Base-by-base conservation (phyloP, 2,113 vertebrate genomes). In the Psephotus haematonotus region DNA sequence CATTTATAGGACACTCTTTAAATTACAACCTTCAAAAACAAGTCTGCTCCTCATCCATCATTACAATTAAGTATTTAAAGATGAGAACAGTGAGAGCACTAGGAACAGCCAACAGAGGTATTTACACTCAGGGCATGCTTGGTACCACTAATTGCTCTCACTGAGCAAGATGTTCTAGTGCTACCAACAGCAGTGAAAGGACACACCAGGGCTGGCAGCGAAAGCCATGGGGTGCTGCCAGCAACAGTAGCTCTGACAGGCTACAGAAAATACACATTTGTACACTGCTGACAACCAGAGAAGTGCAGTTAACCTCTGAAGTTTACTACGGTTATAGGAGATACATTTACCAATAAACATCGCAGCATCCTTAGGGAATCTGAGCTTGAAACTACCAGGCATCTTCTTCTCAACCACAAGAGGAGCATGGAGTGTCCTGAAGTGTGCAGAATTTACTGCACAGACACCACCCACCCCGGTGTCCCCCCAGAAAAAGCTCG, bases 401-500 rank as follows among this genome's bases (percentile, higher is more conserved):
- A 33, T 23, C 57, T 11, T 63, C 53, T 52, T 47, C 37, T 50
- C 29, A 64, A 52, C 4, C 4, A 23, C 9, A 37, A 47, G n/a
- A 13, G 18, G 37, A 43, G 23, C n/a, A 35, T 11, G 35, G 0
- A 2, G 18, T 43, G 46, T 6, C 35, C 28, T 5, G 13, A 35
- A 53, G 67, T n/a, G 6, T 3, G 5, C 22, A 25, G 4, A 7
- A 22, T 8, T 9, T 6, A 19, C 65, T 29, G 53, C 46, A 24
- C 22, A 49, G 9, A 35, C 7, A 18, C 5, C 37, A 29, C 50
- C 5, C 29, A 39, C 20, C 50, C 37, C 3, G 16, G n/a, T 1
- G 17, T 6, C 22, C 63, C 31, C 52, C 25, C 11, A 8, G 0
- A 4, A 77, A 29, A 14, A 31, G 17, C 47, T 11, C 8, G 0